phyloP scores from a whole-genome alignment of 64 coral and sea anemone genomes.

The Stichodactyla helianthus region DNA sequence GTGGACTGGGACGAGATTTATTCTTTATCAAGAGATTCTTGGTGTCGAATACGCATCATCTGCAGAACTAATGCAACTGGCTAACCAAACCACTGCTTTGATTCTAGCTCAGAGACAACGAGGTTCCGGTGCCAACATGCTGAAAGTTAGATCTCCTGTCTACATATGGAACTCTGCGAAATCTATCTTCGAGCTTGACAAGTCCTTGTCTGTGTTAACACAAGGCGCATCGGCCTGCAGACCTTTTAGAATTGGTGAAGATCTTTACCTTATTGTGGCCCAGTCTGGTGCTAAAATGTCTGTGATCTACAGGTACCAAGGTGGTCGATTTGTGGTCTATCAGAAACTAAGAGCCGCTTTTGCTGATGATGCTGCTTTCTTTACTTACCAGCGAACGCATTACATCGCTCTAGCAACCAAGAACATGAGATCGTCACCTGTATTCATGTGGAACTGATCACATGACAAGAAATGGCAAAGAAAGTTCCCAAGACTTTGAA shows the following conservation, averaged over 20 bases:
- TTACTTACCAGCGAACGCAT: slow-evolving; percentile 5
- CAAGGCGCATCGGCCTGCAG: neutral
- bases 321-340: neutral
- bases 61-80: neutral
- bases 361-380: slow-evolving; percentile 13
- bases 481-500: no score
- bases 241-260: slow-evolving; percentile 6
- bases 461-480: no score
- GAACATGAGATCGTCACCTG: neutral
- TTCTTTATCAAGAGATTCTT: neutral
- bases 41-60: neutral
- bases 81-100: neutral
- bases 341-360: neutral
- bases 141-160: neutral
- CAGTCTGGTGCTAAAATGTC: neutral
- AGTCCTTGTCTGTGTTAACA: neutral
- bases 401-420: slow-evolving; percentile 13
- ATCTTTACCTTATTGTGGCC: neutral
- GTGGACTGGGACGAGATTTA: slow-evolving; percentile 10
- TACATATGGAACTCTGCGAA: neutral
- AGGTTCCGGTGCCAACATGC: neutral
- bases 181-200: neutral
- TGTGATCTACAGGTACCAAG: neutral
- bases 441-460: slow-evolving; percentile 14
- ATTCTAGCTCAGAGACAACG: neutral